Percentiles rank a stretch among this genome's conserved stretches.
phyloP scores from a whole-genome alignment of 64 coral and sea anemone genomes.

The Pocillopora damicornis region DNA sequence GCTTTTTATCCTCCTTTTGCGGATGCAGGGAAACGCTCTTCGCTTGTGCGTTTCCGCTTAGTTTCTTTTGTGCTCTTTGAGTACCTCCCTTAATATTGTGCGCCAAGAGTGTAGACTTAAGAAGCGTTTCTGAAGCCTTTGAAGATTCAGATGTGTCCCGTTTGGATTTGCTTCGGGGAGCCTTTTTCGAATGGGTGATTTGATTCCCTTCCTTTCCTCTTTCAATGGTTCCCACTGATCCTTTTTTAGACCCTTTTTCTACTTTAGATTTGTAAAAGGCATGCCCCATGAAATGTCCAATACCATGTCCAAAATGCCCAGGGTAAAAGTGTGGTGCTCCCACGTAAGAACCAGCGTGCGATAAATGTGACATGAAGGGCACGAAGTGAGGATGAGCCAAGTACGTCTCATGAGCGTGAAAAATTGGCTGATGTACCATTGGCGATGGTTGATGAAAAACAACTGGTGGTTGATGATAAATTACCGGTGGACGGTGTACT shows the following conservation, averaged over 20 bases:
- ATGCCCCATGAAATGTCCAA: conserved; percentile 40
- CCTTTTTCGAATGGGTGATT: background rate
- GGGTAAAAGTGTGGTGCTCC: conserved; percentile 60
- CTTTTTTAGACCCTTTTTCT: background rate
- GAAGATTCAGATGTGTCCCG: background rate
- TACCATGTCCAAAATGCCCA: conserved; percentile 40
- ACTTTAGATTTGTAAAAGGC: conserved; percentile 60
- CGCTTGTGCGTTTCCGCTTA: background rate
- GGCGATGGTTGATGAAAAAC: conserved; percentile 78
- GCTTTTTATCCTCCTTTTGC: conserved; percentile 31
- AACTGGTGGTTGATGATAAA: conserved; percentile 69
- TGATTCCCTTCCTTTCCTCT: background rate
- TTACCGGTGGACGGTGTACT: conserved; percentile 59
- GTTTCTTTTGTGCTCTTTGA: background rate
- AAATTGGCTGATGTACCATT: conserved; percentile 67
- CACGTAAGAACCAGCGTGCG: conserved; percentile 50
- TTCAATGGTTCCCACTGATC: background rate
- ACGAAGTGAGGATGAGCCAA: conserved; percentile 51
- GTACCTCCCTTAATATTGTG: background rate
- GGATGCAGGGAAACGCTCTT: background rate
- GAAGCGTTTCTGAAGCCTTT: background rate
- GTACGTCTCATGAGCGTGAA: conserved; percentile 69
- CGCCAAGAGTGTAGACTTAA: background rate
- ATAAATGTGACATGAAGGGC: conserved; percentile 44
- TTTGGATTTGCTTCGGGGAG: background rate